Evolutionary conservation across 2,888 invertebrate genomes (phyloP), one percentile per base, ranked within the genome.

Genomic region (Athetis lepigone): DNA sequence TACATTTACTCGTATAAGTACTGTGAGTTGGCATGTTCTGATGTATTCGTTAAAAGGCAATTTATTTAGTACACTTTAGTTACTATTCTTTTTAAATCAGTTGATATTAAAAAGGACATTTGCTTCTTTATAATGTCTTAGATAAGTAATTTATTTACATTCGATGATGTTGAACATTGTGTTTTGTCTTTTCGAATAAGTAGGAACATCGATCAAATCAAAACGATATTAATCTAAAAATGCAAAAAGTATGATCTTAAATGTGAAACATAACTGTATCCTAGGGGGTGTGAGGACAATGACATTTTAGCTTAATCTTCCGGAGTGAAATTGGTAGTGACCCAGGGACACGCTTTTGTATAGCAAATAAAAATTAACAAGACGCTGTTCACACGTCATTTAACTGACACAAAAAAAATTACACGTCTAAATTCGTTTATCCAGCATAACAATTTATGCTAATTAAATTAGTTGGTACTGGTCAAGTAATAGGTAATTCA

Each of bases 381-480:
- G 86, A 84, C 81, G 74, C 74, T 82, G 84, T 87, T 85, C 88
- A 89, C 89, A 87, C 88, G 89, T 89, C 88, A 90, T 89, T 90
- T 89, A 89, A 88, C 85, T 80, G 81, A 86, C 83, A 88, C 84
- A 80, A 88, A 88, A 88, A n/a, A 90, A 88, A 84, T 79, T 86
- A 88, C 88, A 89, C 84, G 85, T 85, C 80, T 80, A 84, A 87
- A 85, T 88, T 85, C 85, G 84, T 85, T 88, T 85, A 88, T 84
- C 84, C 86, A 86, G 86, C 86, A 86, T 87, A 87, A 85, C 83
- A 89, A 86, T 84, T 85, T 88, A 88, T 88, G 85, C 80, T 89
- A 90, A 90, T 90, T 89, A 86, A 88, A 87, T 85, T 85, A 84
- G 79, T 77, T 73, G 73, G 75, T 74, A 83, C 63, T 71, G 79